Base-by-base conservation (phyloP, 2,113 vertebrate species). In the Vidua chalybeata region DNA sequence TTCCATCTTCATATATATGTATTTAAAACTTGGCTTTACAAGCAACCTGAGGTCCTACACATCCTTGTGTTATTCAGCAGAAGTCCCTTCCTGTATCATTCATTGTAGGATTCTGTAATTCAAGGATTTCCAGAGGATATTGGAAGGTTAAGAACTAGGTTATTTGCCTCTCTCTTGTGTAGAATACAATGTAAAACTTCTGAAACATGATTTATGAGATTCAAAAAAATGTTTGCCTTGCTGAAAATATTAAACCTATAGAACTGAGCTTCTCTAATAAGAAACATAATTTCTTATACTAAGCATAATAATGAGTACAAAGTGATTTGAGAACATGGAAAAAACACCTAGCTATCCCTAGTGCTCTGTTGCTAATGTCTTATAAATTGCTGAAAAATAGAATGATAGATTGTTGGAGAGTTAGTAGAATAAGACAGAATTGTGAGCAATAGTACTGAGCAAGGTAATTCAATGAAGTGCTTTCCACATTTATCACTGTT, bases 401-500 rank as follows among this genome's bases (percentile, higher is more conserved):
- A 67, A 72, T 67, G n/a, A 93, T 85, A 67, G 69, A 37, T 30
- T 73, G 11, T 52, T 86, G 35, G 64, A 84, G 37, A 64, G 26
- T 71, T 87, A 78, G 45, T 24, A 37, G 33, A n/a, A 54, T 75
- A 87, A 85, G 51, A 82, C 63, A 39, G 48, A 85, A 85, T 72
- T 55, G 48, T 4, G 28, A 92, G 39, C 26, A 87, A 63, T 64
- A 63, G 23, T 87, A 55, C 49, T 37, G 35, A 55, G 55, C 61
- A 92, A 94, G 28, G 37, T 88, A 87, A 88, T 45, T 11, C 35
- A 85, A 61, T 90, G 54, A 79, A 75, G 27, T 56, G n/a, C 22
- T 92, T 92, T 86, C 63, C 28, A 37, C 71, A 89, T 90, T 90
- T 94, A 69, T 95, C 72, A 80, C 23, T 55, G 37, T 30, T 90